Conservation (phyloP, 2,888 invertebrate genomes). For the Cerceris ruficornis region DNA sequence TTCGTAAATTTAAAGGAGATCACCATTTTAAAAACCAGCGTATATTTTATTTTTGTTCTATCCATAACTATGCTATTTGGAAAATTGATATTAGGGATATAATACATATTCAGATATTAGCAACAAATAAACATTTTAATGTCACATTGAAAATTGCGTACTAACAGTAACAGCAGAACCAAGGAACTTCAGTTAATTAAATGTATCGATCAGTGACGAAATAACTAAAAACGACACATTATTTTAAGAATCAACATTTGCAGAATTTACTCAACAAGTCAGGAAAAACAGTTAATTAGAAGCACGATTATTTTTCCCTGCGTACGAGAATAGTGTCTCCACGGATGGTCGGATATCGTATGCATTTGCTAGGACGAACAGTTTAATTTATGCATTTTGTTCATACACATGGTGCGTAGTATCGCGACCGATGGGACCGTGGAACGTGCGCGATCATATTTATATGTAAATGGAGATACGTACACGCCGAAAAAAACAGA, state of each 20-base stretch:
- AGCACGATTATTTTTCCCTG: not conserved
- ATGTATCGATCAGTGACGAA: too few species aligned
- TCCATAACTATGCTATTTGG: too few species aligned
- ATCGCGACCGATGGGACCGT: slow-evolving; percentile 43
- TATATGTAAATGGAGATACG: slow-evolving; percentile 62
- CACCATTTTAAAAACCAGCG: too few species aligned
- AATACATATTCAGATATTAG: not conserved
- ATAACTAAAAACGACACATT: too few species aligned
- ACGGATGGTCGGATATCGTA: slow-evolving; percentile 10
- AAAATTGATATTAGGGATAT: too few species aligned
- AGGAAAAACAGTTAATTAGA: not conserved
- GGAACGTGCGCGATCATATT: slow-evolving; percentile 56
- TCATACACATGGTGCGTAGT: slow-evolving; percentile 42
- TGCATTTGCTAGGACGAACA: slow-evolving; percentile 20
- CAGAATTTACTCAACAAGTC: too few species aligned
- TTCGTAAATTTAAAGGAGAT: too few species aligned
- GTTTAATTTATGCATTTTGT: slow-evolving; percentile 66
- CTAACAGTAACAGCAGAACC: too few species aligned
- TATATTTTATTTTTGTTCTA: too few species aligned
- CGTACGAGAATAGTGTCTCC: slow-evolving; percentile 3
- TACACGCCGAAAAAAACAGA: slow-evolving; percentile 31
- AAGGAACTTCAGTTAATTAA: too few species aligned
- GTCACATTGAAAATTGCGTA: too few species aligned
- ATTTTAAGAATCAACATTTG: too few species aligned
- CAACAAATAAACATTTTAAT: not conserved